Percentiles rank a stretch among this genome's conserved stretches.
Conservation (phyloP, 92 coral and sea anemone genomes). For the Parazoanthus darwini region DNA sequence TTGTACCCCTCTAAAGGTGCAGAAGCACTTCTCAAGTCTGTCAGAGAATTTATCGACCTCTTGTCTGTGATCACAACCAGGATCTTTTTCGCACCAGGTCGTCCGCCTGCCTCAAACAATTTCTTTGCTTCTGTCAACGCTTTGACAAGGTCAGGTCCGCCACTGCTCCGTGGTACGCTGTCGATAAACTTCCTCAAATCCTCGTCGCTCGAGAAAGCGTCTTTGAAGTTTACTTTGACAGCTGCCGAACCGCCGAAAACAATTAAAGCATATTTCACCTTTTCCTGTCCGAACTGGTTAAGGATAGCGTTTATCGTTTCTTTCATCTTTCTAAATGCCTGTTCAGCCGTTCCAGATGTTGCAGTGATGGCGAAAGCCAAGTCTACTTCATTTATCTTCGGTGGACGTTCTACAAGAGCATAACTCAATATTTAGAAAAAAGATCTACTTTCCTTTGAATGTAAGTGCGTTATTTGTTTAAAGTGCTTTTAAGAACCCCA, state of each 20-base stretch:
- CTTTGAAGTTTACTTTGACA: slow-evolving; percentile 65
- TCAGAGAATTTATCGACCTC: slow-evolving; percentile 25
- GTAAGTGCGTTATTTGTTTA: too few species aligned
- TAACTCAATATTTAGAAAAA: not conserved
- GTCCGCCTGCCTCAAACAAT: not conserved
- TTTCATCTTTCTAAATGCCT: slow-evolving; percentile 50
- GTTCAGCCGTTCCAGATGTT: slow-evolving; percentile 39
- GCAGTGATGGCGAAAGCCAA: slow-evolving; percentile 52
- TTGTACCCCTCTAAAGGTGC: slow-evolving; percentile 13
- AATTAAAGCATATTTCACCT: slow-evolving; percentile 67
- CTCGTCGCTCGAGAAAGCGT: slow-evolving; percentile 55
- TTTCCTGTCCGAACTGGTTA: slow-evolving; percentile 35
- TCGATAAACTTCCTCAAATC: slow-evolving; percentile 26
- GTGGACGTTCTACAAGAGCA: slow-evolving; percentile 20
- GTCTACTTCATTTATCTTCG: slow-evolving; percentile 35
- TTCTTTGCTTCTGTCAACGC: slow-evolving; percentile 36
- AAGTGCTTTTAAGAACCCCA: too few species aligned
- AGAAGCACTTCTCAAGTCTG: slow-evolving; percentile 24
- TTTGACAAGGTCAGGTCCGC: slow-evolving; percentile 27
- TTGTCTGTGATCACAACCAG: slow-evolving; percentile 22
- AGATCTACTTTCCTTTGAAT: not conserved
- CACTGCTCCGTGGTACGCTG: slow-evolving; percentile 25
- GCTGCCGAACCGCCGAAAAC: slow-evolving; percentile 68
- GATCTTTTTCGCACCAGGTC: slow-evolving; percentile 21
- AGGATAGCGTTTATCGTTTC: slow-evolving; percentile 40